These are phyloP conservation scores for Nasonovia ribisnigri DNA, from an alignment of 2,888 invertebrate genomes.

Conservation along the genomic window DNA sequence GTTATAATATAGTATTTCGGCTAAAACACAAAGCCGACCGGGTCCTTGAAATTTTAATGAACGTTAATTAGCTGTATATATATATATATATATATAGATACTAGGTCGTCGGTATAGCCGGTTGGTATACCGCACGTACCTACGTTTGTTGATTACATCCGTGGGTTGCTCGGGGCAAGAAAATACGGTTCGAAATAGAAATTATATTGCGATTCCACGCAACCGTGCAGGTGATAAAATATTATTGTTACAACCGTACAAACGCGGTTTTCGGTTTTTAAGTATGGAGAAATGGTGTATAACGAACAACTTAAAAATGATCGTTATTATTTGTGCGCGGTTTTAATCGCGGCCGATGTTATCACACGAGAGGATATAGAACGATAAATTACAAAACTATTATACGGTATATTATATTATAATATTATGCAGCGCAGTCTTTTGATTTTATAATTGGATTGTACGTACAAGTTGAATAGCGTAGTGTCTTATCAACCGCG, in stretches of 20 bases:
- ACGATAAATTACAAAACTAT: background rate
- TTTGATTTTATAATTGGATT: conserved; percentile 1
- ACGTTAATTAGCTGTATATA: background rate
- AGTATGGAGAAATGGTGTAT: no score
- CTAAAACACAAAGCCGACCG: background rate
- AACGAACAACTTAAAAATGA: background rate
- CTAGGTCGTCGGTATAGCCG: background rate
- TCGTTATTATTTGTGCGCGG: background rate
- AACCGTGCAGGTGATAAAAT: background rate
- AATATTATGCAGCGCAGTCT: background rate
- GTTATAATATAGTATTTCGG: background rate
- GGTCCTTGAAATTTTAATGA: conserved; percentile 14
- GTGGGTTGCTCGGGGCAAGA: background rate
- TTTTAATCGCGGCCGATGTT: background rate
- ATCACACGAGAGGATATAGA: background rate
- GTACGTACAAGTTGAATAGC: background rate
- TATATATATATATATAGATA: background rate
- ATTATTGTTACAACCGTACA: background rate
- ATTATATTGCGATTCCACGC: background rate
- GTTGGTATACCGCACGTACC: background rate
- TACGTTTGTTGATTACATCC: background rate
- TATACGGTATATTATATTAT: background rate
- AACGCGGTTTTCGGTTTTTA: no score
- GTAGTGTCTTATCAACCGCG: background rate
- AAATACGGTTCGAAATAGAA: background rate